A percentile compares a stretch with the other conserved stretches of the same genome.
phyloP scores from a whole-genome alignment of 2,113 vertebrate species.

The Ardeotis arabs region DNA sequence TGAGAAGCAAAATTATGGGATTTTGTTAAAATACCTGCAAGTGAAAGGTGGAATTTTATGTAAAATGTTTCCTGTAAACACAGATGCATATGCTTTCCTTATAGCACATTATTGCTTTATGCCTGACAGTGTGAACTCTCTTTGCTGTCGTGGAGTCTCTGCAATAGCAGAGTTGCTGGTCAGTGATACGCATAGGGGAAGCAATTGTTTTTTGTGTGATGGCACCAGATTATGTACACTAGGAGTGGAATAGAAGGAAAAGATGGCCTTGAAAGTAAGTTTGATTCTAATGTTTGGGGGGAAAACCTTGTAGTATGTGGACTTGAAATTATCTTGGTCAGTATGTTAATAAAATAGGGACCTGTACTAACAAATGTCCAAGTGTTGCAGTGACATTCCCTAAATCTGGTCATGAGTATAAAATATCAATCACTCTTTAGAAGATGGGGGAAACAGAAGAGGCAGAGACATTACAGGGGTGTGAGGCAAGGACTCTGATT shows the following conservation, averaged over 20 bases:
- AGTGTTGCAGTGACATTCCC: background rate
- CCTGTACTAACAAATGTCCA: background rate
- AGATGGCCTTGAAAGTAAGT: background rate
- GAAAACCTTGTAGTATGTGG: background rate
- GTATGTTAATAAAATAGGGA: background rate
- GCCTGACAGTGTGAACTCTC: background rate
- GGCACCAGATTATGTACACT: background rate
- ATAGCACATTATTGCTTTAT: background rate
- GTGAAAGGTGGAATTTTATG: background rate
- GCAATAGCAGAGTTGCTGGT: background rate
- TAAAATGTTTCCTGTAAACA: background rate
- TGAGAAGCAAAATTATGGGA: background rate
- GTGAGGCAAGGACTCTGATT: background rate
- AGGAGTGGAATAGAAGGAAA: background rate
- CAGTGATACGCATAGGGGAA: background rate
- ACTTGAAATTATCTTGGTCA: background rate
- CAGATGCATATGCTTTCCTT: background rate
- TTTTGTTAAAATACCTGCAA: background rate
- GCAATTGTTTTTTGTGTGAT: background rate
- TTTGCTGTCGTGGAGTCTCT: background rate
- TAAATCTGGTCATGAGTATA: background rate
- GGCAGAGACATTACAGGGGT: background rate
- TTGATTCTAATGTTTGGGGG: background rate
- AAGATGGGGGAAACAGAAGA: background rate
- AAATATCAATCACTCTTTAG: background rate